Percentiles rank a stretch among this genome's conserved stretches.
phyloP scores from a whole-genome alignment of 2,797 vertebrate species.

The Thunnus albacares region DNA sequence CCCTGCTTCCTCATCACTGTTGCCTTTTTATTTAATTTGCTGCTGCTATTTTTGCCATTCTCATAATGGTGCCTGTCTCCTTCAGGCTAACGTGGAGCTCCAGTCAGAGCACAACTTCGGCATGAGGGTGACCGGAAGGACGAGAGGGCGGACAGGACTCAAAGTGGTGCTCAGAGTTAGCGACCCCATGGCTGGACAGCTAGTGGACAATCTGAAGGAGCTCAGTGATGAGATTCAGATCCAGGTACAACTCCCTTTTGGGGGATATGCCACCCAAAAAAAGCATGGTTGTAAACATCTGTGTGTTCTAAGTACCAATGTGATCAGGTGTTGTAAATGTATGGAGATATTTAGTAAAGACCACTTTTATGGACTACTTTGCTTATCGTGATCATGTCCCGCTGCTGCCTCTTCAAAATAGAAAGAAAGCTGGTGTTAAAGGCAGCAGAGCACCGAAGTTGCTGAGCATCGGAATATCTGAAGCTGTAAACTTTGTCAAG shows the following conservation, averaged over 20 bases:
- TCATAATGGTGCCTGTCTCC: constrained; percentile 53
- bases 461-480: constrained; percentile 52
- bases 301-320: not conserved
- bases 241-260: constrained; percentile 77
- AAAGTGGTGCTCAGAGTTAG: constrained; percentile 83
- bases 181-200: constrained; percentile 74
- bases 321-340: not conserved
- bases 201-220: constrained; percentile 74
- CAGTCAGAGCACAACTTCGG: constrained; percentile 90
- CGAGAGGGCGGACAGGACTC: constrained; percentile 86
- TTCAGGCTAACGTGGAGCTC: constrained; percentile 90
- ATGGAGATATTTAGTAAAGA: constrained; percentile 33
- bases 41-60: constrained; percentile 60
- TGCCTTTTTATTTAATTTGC: constrained; percentile 70
- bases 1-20: constrained; percentile 42
- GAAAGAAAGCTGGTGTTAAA: constrained; percentile 29
- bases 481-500: constrained; percentile 54
- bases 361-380: constrained; percentile 13
- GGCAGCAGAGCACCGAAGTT: constrained; percentile 39
- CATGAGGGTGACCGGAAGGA: constrained; percentile 85
- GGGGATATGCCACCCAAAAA: not conserved
- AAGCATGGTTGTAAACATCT: not conserved
- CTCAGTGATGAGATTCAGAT: constrained; percentile 89
- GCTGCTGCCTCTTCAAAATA: constrained; percentile 36
- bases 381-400: constrained; percentile 7